phyloP scores from a whole-genome alignment of 92 coral and sea anemone species.

The Porites rus region DNA sequence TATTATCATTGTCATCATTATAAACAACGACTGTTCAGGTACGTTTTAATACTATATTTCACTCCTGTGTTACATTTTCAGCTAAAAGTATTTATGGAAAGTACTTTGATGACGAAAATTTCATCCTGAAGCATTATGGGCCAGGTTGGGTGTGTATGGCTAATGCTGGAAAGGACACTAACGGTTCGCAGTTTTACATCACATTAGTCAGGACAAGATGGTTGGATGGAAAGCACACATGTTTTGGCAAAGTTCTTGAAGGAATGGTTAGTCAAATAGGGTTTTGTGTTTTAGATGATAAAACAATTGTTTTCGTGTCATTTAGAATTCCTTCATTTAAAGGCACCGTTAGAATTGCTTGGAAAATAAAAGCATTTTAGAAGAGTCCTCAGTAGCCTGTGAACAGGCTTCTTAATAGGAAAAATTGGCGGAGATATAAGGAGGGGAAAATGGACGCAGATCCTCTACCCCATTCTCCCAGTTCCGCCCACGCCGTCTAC shows the following conservation, averaged over 20 bases:
- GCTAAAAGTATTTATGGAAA: constrained; percentile 95
- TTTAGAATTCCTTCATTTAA: not conserved
- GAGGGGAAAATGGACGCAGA: too few relatives aligned
- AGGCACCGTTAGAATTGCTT: not conserved
- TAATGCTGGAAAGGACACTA: constrained; percentile 90
- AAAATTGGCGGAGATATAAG: too few relatives aligned
- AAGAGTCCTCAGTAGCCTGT: too few relatives aligned
- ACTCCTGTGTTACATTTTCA: constrained; percentile 20
- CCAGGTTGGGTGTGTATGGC: constrained; percentile 99
- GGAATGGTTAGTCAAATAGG: constrained; percentile 83
- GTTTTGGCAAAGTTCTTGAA: constrained; percentile 94
- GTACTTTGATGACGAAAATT: constrained; percentile 93
- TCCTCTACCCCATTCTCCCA: too few relatives aligned
- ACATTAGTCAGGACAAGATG: constrained; percentile 83
- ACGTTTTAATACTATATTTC: not conserved
- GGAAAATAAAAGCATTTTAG: too few relatives aligned
- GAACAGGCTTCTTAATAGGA: too few relatives aligned
- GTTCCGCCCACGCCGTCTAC: too few relatives aligned
- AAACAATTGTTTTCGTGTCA: too few relatives aligned
- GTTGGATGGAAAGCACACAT: constrained; percentile 90
- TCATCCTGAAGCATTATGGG: constrained; percentile 86
- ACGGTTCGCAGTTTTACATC: constrained; percentile 96
- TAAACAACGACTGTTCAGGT: not conserved
- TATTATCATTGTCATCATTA: too few relatives aligned
- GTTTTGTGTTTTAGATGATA: not conserved